Conservation (phyloP, 2,888 invertebrate genomes). For the Halictus quadricinctus region DNA sequence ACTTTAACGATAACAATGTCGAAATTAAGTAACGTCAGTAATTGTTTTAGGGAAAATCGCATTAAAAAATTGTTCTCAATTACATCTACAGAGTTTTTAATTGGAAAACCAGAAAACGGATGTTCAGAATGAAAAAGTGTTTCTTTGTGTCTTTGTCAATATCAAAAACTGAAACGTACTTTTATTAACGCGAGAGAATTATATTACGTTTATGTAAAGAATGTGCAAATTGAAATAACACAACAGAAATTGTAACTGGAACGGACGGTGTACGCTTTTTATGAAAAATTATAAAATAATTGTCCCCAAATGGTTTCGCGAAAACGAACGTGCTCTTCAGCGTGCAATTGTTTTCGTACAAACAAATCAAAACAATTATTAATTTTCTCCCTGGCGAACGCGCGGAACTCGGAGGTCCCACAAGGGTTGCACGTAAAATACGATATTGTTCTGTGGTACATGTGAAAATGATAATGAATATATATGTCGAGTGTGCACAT, state of each 20-base stretch:
- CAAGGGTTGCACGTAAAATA: constrained; percentile 36
- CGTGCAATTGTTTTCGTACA: constrained; percentile 44
- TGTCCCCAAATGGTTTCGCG: constrained; percentile 16
- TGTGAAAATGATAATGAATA: constrained; percentile 39
- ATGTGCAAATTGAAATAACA: neutral
- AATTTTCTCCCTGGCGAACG: constrained; percentile 28
- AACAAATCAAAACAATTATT: constrained; percentile 47
- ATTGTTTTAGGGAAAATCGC: neutral
- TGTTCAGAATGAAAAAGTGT: neutral
- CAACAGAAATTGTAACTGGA: neutral
- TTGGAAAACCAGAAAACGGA: neutral
- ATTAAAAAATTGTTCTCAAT: neutral
- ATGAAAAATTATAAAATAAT: neutral
- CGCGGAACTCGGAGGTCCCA: constrained; percentile 18
- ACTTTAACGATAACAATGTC: too few relatives aligned
- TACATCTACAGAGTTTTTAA: neutral
- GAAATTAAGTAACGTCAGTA: neutral
- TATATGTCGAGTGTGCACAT: neutral
- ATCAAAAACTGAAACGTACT: neutral
- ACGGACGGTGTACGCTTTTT: neutral
- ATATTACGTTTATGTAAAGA: neutral
- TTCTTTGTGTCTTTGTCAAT: neutral
- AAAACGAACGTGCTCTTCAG: constrained; percentile 22
- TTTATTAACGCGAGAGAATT: neutral
- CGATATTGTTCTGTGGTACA: neutral